A percentile compares a stretch with the other conserved stretches of the same genome.
Conservation (phyloP, 1,140 invertebrate species). For the Zaprionus kolodkinae region DNA sequence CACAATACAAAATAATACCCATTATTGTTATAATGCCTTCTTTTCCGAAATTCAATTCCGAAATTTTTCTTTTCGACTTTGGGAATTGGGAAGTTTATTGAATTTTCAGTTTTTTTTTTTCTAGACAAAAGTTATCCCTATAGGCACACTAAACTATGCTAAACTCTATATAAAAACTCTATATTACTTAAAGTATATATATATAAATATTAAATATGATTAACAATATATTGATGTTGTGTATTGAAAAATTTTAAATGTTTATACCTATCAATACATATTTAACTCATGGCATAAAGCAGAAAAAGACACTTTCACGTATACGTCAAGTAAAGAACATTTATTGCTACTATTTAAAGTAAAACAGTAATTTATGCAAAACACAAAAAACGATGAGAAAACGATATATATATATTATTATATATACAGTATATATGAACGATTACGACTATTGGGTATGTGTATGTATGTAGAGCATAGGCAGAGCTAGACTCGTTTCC, state of each 20-base stretch:
- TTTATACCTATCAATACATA: slow-evolving; percentile 68
- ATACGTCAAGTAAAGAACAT: slow-evolving; percentile 72
- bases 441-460: slow-evolving; percentile 53
- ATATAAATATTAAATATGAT: slow-evolving; percentile 64
- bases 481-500: slow-evolving; percentile 28
- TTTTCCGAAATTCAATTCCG: neutral
- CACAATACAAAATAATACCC: slow-evolving; percentile 15
- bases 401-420: slow-evolving; percentile 13
- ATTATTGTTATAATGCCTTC: slow-evolving; percentile 11
- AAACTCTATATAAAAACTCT: slow-evolving; percentile 59
- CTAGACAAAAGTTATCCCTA: slow-evolving; percentile 7
- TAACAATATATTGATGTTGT: slow-evolving; percentile 82
- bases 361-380: slow-evolving; percentile 27
- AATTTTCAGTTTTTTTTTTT: neutral
- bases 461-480: slow-evolving; percentile 68
- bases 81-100: slow-evolving; percentile 10
- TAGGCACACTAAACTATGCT: slow-evolving; percentile 59
- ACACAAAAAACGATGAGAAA: slow-evolving; percentile 38
- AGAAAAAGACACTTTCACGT: slow-evolving; percentile 67
- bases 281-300: slow-evolving; percentile 56
- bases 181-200: slow-evolving; percentile 62
- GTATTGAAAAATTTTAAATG: slow-evolving; percentile 80
- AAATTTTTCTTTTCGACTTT: neutral
- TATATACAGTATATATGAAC: neutral
- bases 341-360: slow-evolving; percentile 65